Base-by-base conservation (phyloP, 2,888 invertebrate species). In the Zaprionus bogoriensis region DNA sequence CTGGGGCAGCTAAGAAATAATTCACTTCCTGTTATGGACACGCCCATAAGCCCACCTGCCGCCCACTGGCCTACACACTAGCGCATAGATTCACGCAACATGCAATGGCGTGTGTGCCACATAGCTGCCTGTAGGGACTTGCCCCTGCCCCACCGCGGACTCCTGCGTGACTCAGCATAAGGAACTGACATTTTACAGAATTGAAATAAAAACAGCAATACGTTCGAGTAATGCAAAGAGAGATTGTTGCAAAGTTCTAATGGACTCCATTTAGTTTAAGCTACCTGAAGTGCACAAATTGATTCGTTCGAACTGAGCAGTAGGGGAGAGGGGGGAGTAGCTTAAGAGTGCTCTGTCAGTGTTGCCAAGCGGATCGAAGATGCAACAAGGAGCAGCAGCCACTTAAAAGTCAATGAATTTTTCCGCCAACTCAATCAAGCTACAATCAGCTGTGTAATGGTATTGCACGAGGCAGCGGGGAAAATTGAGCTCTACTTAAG, bases 21-120 rank as follows among this genome's bases (percentile, higher is more conserved):
- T 30, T 46, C 6, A 14, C 17, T 47, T 47, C 17, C 17, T 39
- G 17, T 28, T 22, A 20, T 12, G n/a, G 6, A 12, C n/a, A 12
- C 27, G 22, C 30, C 14, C 42, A 44, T n/a, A n/a, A n/a, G n/a
- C n/a, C 17, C 5, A 4, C 7, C 25, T 4, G 6, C 14, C 12
- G n/a, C n/a, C 25, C 39, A 38, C 39, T n/a, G 25, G 14, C 50
- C 17, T 14, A 20, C 10, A 9, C 19, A 22, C 10, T 5, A 19
- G 14, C 20, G 12, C 25, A 38, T n/a, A n/a, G 25, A 38, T 14
- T 12, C 27, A 28, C 22, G 22, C 30, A 22, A 30, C 52, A 52
- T 53, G 53, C 53, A 53, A 53, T 53, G 28, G 23, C 55, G 48
- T 55, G 48, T 55, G 55, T 41, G 23, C 48, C 23, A 48, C 4